These are phyloP conservation scores for Stylophora pistillata DNA, from an alignment of 64 coral and sea anemone species.

Conservation along the genomic window DNA sequence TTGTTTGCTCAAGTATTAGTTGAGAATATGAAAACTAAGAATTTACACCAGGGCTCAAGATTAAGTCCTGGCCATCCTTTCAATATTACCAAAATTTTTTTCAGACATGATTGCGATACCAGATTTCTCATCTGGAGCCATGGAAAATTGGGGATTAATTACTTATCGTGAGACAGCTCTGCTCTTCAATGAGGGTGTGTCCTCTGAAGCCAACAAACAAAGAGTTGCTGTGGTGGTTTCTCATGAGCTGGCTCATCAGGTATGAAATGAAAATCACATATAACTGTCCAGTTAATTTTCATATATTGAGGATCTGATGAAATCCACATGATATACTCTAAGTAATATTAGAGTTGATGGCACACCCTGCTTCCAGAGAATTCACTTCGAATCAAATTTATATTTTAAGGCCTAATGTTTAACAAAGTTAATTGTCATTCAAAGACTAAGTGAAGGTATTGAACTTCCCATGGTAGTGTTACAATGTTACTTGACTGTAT, in stretches of 20 bases:
- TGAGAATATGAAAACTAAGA: too few relatives aligned
- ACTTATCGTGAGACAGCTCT: slow-evolving; percentile 86
- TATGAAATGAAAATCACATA: slow-evolving; percentile 4
- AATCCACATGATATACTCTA: neutral
- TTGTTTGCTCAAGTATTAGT: neutral
- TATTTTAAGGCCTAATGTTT: too few relatives aligned
- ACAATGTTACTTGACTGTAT: too few relatives aligned
- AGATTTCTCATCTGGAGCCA: slow-evolving; percentile 95
- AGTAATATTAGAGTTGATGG: neutral
- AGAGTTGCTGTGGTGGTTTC: slow-evolving; percentile 68
- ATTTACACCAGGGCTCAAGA: too few relatives aligned
- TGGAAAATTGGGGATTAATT: slow-evolving; percentile 98
- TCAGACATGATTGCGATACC: slow-evolving; percentile 95
- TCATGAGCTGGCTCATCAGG: slow-evolving; percentile 95
- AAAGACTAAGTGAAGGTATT: too few relatives aligned
- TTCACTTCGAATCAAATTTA: too few relatives aligned
- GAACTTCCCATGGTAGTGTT: too few relatives aligned
- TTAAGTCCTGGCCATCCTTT: too few relatives aligned
- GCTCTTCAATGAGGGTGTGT: slow-evolving; percentile 70
- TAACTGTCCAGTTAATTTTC: neutral
- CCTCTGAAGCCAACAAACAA: slow-evolving; percentile 81
- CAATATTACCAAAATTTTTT: neutral
- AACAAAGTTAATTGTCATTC: too few relatives aligned
- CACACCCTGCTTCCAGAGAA: too few relatives aligned
- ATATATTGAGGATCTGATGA: neutral